These are phyloP conservation scores for Pedetes capensis DNA, from an alignment of 2,113 vertebrate genomes.

Conservation along the genomic window DNA sequence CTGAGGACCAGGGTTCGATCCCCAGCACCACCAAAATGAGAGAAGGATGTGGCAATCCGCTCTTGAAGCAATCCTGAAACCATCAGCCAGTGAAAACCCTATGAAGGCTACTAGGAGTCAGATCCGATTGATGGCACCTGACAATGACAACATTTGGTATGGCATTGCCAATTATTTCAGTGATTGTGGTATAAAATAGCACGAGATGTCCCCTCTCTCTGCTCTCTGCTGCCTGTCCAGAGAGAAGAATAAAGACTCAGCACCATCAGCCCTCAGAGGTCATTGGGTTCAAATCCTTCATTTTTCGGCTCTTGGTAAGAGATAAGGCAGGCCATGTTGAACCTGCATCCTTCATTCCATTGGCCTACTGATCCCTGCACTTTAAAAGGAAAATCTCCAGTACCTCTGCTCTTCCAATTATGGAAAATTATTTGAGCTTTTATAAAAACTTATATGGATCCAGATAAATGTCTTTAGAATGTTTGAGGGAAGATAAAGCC, in stretches of 20 bases:
- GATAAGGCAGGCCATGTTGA: not conserved
- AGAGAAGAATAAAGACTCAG: not conserved
- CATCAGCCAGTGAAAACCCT: too few relatives aligned
- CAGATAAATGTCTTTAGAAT: not conserved
- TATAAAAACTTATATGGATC: not conserved
- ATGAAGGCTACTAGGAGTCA: too few relatives aligned
- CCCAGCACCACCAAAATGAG: too few relatives aligned
- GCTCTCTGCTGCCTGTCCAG: not conserved
- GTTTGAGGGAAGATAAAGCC: not conserved
- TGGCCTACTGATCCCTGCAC: not conserved
- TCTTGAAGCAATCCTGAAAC: too few relatives aligned
- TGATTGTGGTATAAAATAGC: not conserved
- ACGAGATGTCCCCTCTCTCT: not conserved
- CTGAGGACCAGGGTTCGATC: too few relatives aligned
- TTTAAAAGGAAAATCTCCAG: not conserved
- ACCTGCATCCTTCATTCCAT: not conserved
- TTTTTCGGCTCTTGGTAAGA: not conserved
- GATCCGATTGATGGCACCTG: too few relatives aligned
- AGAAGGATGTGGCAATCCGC: too few relatives aligned
- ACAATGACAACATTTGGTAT: too few relatives aligned
- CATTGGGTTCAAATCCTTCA: not conserved
- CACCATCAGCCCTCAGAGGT: not conserved
- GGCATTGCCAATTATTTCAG: not conserved
- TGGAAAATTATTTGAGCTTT: constrained; percentile 17
- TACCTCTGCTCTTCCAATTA: not conserved